Base-by-base conservation (phyloP, 1,140 invertebrate species). In the Conus ventricosus region DNA sequence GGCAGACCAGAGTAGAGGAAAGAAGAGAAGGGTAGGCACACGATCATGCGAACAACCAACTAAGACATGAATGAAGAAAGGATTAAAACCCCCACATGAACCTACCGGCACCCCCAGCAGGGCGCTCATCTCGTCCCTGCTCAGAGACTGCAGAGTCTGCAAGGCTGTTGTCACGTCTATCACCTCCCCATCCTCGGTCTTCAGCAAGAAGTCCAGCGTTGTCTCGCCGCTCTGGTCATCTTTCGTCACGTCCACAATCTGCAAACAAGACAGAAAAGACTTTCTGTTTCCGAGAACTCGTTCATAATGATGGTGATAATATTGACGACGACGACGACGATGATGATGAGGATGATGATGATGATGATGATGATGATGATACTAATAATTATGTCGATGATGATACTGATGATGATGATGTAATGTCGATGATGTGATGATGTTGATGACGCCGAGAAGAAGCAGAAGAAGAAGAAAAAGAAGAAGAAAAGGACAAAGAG, bases 181-280 rank as follows among this genome's bases (percentile, higher is more conserved):
- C 82, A 84, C 53, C 23, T 60, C 13, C 4, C 82, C 82, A 15
- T 84, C 57, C 55, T 84, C 5, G 8, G 10, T n/a, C 23, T 4
- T n/a, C 54, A 84, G 82, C 57, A 63, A 84, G 82, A 84, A 84
- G 57, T 84, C 82, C 27, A 84, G 25, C 5, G 54, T 84, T 20
- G 20, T 20, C 13, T 25, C 20, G 25, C 23, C 57, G 8, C 23
- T 39, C n/a, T 63, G 1, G 0, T 11, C 8, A 51, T 54, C 82
- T 1, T 25, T 84, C 6, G 5, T 8, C 23, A 10, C 57, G 55
- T 13, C 27, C 4, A 53, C 6, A 25, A 84, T 84, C 25, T 84
- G 82, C 57, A 10, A 55, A n/a, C 20, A 63, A 39, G 55, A 53
- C 51, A 55, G 81, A 55, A 55, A 20, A 51, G 15, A 8, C 5